Conservation (phyloP, 2,113 vertebrate species). For the Dipodomys ordii region DNA sequence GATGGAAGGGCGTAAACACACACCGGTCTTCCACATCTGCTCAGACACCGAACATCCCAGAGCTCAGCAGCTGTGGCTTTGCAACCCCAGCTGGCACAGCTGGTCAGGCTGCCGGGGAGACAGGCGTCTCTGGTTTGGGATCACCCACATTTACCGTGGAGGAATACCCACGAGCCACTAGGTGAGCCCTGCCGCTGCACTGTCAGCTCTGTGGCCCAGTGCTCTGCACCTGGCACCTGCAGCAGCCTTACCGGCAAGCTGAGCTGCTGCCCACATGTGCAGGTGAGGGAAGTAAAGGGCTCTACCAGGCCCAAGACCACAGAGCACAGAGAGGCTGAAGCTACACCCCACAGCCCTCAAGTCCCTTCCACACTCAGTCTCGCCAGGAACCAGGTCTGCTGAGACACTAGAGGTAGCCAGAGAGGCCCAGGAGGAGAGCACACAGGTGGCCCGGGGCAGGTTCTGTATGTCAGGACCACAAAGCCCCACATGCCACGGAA, state of each 20-base stretch:
- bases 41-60: too few species aligned
- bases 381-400: background rate
- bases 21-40: background rate
- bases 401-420: background rate
- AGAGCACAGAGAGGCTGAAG: rapidly evolving
- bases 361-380: background rate
- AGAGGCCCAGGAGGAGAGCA: background rate
- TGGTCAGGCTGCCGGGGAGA: background rate
- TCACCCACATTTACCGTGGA: background rate
- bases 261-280: rapidly evolving
- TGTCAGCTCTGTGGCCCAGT: background rate
- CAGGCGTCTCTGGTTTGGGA: background rate
- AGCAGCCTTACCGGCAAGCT: background rate
- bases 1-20: rapidly evolving
- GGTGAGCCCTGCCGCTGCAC: too few species aligned
- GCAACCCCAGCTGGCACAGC: rapidly evolving
- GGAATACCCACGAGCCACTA: background rate
- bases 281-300: background rate
- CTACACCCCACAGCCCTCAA: background rate
- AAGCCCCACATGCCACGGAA: background rate
- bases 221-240: rapidly evolving
- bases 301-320: background rate
- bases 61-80: background rate
- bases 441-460: background rate
- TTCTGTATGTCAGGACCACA: background rate